Conservation (phyloP, 2,888 invertebrate genomes). For the Vandiemenella viatica region DNA sequence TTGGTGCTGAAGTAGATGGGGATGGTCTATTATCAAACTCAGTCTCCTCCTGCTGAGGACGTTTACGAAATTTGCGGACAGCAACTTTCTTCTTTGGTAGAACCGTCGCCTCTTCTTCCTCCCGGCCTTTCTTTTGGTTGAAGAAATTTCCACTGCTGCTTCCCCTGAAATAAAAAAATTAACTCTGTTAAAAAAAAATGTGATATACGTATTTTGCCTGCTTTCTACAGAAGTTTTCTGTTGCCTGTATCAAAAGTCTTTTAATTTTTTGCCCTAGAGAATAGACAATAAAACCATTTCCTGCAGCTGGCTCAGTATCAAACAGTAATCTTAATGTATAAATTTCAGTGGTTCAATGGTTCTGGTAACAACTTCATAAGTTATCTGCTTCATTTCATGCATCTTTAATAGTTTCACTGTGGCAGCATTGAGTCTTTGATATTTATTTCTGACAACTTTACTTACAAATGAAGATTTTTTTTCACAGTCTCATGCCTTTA, state of each 20-base stretch:
- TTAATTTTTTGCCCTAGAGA: no score
- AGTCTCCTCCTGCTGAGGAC: conserved; percentile 22
- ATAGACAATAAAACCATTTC: no score
- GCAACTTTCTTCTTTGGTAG: conserved; percentile 15
- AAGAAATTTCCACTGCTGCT: conserved; percentile 65
- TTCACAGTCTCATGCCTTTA: no score
- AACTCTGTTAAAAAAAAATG: no score
- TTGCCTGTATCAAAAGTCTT: no score
- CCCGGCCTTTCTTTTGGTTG: conserved; percentile 44
- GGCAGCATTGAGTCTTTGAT: background rate
- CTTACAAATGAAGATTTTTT: background rate
- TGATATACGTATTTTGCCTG: no score
- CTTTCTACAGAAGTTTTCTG: background rate
- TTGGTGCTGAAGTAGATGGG: conserved; percentile 9
- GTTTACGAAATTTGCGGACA: conserved; percentile 25
- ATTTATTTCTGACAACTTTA: background rate
- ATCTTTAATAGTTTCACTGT: no score
- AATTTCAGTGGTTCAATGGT: no score
- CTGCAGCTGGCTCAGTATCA: no score
- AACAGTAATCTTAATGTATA: no score
- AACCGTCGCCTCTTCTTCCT: conserved; percentile 33
- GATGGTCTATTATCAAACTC: background rate
- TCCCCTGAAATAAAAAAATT: conserved; percentile 29
- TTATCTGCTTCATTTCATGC: no score
- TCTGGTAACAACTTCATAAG: no score